These are phyloP conservation scores for Capromys pilorides DNA, from an alignment of 2,797 vertebrate genomes.

Conservation along the genomic window DNA sequence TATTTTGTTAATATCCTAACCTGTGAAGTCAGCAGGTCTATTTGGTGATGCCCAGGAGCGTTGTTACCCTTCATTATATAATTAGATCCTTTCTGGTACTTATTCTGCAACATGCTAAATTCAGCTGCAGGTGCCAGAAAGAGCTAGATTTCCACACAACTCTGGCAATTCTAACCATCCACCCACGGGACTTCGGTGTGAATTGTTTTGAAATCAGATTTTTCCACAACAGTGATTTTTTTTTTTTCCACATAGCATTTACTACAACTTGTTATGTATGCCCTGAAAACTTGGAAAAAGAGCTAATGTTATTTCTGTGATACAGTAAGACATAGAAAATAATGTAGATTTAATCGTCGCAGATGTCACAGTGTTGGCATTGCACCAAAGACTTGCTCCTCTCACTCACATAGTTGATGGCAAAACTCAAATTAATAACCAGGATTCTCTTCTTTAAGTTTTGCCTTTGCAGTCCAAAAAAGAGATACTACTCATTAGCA, in stretches of 20 bases:
- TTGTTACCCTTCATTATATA: neutral
- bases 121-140: neutral
- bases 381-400: neutral
- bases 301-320: neutral
- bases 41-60: neutral
- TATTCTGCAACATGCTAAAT: neutral
- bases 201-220: conserved; percentile 7
- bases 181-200: neutral
- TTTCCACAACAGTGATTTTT: conserved; percentile 12
- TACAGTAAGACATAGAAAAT: conserved; percentile 19
- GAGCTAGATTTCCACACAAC: neutral
- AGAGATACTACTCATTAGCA: neutral
- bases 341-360: neutral
- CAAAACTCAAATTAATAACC: neutral
- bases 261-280: neutral
- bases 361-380: neutral
- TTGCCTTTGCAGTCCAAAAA: neutral
- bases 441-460: neutral
- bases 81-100: neutral
- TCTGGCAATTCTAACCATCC: neutral
- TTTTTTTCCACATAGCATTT: neutral
- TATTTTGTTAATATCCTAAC: neutral
- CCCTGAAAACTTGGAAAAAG: neutral
- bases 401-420: neutral
- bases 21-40: neutral